Evolutionary conservation across 2,797 vertebrate species (phyloP).

Genomic region (Intellagama lesueurii): DNA sequence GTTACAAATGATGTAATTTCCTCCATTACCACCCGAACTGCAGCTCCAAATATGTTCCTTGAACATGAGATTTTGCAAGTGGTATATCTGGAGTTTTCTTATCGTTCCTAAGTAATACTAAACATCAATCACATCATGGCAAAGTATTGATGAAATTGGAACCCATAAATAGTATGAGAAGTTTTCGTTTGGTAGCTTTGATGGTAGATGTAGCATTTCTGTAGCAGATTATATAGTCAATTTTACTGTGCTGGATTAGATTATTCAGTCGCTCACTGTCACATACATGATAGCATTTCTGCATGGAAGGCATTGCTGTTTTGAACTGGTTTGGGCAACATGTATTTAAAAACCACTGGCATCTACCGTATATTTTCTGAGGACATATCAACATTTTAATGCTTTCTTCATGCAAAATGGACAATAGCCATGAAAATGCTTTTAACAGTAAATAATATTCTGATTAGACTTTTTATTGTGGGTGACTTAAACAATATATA

Average conservation of each 20-base stretch:
- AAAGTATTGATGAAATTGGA: slow-evolving; percentile 45
- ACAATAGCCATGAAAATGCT: not conserved
- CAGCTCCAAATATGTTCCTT: slow-evolving; percentile 37
- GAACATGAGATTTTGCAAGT: slow-evolving; percentile 49
- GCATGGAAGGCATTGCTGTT: slow-evolving; percentile 6
- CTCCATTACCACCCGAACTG: slow-evolving; percentile 27
- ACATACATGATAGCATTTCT: slow-evolving; percentile 31
- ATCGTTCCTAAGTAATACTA: slow-evolving; percentile 37
- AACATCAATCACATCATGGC: slow-evolving; percentile 22
- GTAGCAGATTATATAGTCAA: not conserved
- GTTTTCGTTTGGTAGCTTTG: slow-evolving; percentile 53
- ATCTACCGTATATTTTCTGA: not conserved
- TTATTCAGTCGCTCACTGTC: slow-evolving; percentile 26
- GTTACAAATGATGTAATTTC: slow-evolving; percentile 31
- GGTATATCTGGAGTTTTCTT: slow-evolving; percentile 36
- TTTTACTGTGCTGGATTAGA: slow-evolving; percentile 36
- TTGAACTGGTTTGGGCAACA: slow-evolving; percentile 34
- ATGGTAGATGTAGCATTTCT: slow-evolving; percentile 15
- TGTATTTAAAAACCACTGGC: slow-evolving; percentile 19
- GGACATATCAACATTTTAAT: not conserved
- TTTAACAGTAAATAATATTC: not conserved
- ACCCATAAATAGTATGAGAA: not conserved
- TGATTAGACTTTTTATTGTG: not conserved
- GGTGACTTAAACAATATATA: slow-evolving; percentile 3
- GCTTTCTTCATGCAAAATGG: slow-evolving; percentile 11